Percentiles rank a stretch among this genome's conserved stretches.
These are phyloP conservation scores for Ictalurus furcatus DNA, from an alignment of 2,113 vertebrate genomes.

Conservation along the genomic window DNA sequence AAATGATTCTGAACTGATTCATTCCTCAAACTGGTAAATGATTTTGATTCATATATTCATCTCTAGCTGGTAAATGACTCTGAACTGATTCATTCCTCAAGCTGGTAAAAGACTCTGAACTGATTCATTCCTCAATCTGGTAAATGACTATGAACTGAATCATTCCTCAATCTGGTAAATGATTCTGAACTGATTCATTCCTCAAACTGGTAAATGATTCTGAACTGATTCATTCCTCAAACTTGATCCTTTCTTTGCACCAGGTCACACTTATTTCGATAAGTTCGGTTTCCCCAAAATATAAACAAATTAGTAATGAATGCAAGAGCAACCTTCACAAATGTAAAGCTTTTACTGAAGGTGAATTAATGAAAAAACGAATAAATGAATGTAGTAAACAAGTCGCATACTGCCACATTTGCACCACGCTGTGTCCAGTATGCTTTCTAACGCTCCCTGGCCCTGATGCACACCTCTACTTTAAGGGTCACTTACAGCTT, in stretches of 20 bases:
- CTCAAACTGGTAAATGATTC: too few species aligned
- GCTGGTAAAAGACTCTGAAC: too few species aligned
- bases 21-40: neutral
- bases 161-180: neutral
- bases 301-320: neutral
- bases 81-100: too few species aligned
- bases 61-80: too few species aligned
- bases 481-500: neutral
- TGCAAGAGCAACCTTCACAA: neutral
- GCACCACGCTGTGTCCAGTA: neutral
- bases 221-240: too few species aligned
- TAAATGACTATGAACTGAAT: neutral
- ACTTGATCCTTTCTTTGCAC: neutral
- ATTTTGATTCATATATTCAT: neutral
- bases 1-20: neutral
- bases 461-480: neutral
- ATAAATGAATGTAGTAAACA: neutral
- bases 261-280: neutral
- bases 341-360: neutral
- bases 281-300: neutral
- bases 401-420: neutral
- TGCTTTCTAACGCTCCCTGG: neutral
- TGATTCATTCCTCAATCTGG: too few species aligned
- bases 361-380: neutral
- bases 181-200: too few species aligned